A percentile compares a stretch with the other conserved stretches of the same genome.
Conservation (phyloP, 2,888 invertebrate species). For the Oscheius sp. region DNA sequence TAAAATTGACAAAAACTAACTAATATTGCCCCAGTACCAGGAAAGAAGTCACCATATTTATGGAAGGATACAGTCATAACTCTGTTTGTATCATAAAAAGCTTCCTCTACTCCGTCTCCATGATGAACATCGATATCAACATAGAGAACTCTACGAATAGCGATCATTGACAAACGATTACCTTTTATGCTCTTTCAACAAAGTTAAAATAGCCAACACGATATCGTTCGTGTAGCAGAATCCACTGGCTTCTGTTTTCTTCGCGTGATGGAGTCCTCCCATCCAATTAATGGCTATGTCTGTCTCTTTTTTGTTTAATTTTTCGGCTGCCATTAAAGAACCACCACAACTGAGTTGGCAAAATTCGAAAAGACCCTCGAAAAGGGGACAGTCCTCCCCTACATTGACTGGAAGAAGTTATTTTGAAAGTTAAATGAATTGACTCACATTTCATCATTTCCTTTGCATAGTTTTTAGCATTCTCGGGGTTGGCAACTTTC, state of each 20-base stretch:
- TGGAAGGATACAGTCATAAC: conserved; percentile 99
- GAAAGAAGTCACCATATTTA: conserved; percentile 99
- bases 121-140: conserved; percentile 99
- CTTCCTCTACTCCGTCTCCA: conserved; percentile 95
- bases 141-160: conserved; percentile 86
- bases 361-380: conserved; percentile 98
- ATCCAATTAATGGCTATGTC: conserved; percentile 99
- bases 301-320: conserved; percentile 95
- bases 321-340: conserved; percentile 96
- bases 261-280: conserved; percentile 98
- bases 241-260: conserved; percentile 88
- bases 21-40: conserved; percentile 85
- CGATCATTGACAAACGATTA: neutral
- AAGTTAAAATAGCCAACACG: conserved; percentile 92
- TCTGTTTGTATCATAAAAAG: conserved; percentile 89
- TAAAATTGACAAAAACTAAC: conserved; percentile 24
- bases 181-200: conserved; percentile 79
- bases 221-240: conserved; percentile 99
- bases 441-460: conserved; percentile 94
- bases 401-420: conserved; percentile 78
- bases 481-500: conserved; percentile 94
- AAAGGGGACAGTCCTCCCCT: conserved; percentile 89
- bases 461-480: conserved; percentile 98
- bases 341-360: conserved; percentile 97
- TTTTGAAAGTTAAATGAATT: neutral